Conservation (phyloP, 30 jellyfish, hydroid and myxozoan species). For the Aurelia sp. region DNA sequence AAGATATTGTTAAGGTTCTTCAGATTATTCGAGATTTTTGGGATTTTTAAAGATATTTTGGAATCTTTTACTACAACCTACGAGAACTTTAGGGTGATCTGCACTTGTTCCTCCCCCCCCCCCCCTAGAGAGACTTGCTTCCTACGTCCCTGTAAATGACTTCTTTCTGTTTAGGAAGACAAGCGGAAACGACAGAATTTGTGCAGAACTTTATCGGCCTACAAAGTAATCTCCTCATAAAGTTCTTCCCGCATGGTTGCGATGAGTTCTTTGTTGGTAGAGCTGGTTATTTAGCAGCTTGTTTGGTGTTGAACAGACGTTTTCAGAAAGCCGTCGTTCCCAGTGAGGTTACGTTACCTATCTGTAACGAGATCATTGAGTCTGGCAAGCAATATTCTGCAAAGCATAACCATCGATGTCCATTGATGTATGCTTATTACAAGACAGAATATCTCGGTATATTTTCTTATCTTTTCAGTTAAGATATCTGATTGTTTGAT, state of each 20-base stretch:
- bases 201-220: constrained; percentile 77
- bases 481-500: no score
- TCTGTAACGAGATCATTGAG: constrained; percentile 88
- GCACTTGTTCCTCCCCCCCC: no score
- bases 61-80: no score
- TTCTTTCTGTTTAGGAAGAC: constrained; percentile 63
- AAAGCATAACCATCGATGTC: constrained; percentile 76
- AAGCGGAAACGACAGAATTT: constrained; percentile 80
- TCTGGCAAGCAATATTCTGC: constrained; percentile 87
- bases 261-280: constrained; percentile 98
- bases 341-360: constrained; percentile 74
- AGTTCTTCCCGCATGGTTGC: constrained; percentile 90
- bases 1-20: no score
- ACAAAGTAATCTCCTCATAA: constrained; percentile 73
- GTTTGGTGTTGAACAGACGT: constrained; percentile 76
- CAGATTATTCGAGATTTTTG: no score
- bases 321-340: constrained; percentile 71
- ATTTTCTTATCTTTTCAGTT: not conserved
- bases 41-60: no score
- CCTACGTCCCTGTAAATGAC: no score
- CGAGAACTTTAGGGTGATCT: no score
- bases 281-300: constrained; percentile 97
- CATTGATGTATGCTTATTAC: constrained; percentile 90
- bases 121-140: no score
- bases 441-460: constrained; percentile 87